Percentiles rank a stretch among this genome's conserved stretches.
Evolutionary conservation across 2,888 invertebrate species (phyloP).

Genomic region (Phanerotoma sp.): DNA sequence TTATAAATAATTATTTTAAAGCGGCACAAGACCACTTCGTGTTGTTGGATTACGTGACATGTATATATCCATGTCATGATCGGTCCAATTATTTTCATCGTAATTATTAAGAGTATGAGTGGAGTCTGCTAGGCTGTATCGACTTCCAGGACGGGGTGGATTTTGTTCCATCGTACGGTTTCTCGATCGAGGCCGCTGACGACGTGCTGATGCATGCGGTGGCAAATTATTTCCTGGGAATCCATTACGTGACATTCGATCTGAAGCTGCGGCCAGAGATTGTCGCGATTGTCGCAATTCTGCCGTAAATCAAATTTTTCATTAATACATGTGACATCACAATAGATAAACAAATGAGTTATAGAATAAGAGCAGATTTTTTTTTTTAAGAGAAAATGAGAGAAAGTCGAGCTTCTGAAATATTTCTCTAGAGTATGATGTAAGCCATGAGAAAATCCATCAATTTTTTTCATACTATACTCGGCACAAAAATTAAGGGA

Average conservation of each 20-base stretch:
- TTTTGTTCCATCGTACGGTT: slow-evolving; percentile 67
- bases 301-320: slow-evolving; percentile 43
- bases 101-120: slow-evolving; percentile 81
- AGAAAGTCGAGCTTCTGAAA: no score
- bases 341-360: no score
- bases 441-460: no score
- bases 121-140: slow-evolving; percentile 78
- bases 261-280: slow-evolving; percentile 79
- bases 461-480: no score
- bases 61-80: slow-evolving; percentile 94
- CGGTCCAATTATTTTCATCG: slow-evolving; percentile 92
- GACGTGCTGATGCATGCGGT: slow-evolving; percentile 61
- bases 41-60: slow-evolving; percentile 90
- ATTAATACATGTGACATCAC: no score
- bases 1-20: slow-evolving; percentile 61
- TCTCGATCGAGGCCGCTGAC: slow-evolving; percentile 76
- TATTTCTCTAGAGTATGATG: no score
- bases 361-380: no score
- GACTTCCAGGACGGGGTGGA: slow-evolving; percentile 71
- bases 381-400: no score
- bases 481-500: no score
- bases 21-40: slow-evolving; percentile 80
- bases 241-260: slow-evolving; percentile 76
- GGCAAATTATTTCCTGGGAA: slow-evolving; percentile 67
- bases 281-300: slow-evolving; percentile 86